Conservation (phyloP, 2,888 invertebrate species). For the Trachelus tabidus region DNA sequence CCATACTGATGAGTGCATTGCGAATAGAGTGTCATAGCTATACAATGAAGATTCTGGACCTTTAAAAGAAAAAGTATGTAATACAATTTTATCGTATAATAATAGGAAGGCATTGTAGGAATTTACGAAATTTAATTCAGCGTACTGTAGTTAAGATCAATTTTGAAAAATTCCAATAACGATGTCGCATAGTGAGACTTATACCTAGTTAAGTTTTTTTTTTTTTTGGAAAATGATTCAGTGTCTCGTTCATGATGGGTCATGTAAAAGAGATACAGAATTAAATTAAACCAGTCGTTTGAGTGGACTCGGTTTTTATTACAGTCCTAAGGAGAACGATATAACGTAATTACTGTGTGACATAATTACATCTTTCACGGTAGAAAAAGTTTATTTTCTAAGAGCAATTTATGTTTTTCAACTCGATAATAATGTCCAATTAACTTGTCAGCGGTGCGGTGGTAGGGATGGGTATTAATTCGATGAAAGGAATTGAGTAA, state of each 20-base stretch:
- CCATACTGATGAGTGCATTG: not conserved
- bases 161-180: not conserved
- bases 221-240: not conserved
- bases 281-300: not conserved
- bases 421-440: constrained; percentile 3
- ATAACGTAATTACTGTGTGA: not conserved
- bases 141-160: not conserved
- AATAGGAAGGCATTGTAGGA: not conserved
- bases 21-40: not conserved
- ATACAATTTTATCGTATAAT: not conserved
- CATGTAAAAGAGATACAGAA: not conserved
- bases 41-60: not conserved
- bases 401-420: constrained; percentile 8
- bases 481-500: not conserved
- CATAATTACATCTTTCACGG: not conserved
- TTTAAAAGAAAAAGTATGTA: not conserved
- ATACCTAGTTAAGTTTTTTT: not conserved
- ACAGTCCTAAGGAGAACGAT: not conserved
- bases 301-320: not conserved
- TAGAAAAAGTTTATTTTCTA: constrained; percentile 4
- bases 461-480: not conserved
- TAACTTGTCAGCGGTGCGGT: not conserved
- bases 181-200: not conserved
- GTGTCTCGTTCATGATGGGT: not conserved
- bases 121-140: not conserved